Percentiles rank a stretch among this genome's conserved stretches.
Evolutionary conservation across 2,797 vertebrate genomes (phyloP).

Genomic region (Clarias platycephalus): DNA sequence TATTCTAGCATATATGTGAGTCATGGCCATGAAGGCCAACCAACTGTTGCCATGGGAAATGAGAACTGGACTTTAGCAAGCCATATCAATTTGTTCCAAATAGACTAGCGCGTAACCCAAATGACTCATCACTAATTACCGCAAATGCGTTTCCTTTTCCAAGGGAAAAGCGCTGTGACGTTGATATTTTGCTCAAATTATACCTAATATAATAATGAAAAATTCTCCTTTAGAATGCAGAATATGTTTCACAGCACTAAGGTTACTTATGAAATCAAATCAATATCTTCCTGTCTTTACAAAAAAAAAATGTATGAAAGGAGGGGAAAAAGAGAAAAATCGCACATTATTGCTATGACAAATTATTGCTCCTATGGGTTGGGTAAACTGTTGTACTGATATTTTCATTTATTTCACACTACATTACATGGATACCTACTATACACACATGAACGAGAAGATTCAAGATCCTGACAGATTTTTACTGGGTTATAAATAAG

Average conservation of each 20-base stretch:
- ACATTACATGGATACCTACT: not conserved
- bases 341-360: too few species aligned
- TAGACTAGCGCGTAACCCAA: constrained; percentile 65
- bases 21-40: constrained; percentile 48
- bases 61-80: constrained; percentile 20
- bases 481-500: not conserved
- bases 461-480: not conserved
- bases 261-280: not conserved
- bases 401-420: not conserved
- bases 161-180: constrained; percentile 66
- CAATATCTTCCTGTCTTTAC: constrained; percentile 4
- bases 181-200: constrained; percentile 3
- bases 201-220: not conserved
- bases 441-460: not conserved
- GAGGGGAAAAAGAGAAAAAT: not conserved
- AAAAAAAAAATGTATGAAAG: not conserved
- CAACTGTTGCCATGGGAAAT: constrained; percentile 49
- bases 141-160: constrained; percentile 71
- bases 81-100: constrained; percentile 47
- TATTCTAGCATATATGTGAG: constrained; percentile 9
- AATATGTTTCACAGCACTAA: not conserved
- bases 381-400: not conserved
- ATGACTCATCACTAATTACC: constrained; percentile 73
- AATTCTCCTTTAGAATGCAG: not conserved
- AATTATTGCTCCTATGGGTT: not conserved